Base-by-base conservation (phyloP, 2,888 invertebrate species). In the Serripes groenlandicus region DNA sequence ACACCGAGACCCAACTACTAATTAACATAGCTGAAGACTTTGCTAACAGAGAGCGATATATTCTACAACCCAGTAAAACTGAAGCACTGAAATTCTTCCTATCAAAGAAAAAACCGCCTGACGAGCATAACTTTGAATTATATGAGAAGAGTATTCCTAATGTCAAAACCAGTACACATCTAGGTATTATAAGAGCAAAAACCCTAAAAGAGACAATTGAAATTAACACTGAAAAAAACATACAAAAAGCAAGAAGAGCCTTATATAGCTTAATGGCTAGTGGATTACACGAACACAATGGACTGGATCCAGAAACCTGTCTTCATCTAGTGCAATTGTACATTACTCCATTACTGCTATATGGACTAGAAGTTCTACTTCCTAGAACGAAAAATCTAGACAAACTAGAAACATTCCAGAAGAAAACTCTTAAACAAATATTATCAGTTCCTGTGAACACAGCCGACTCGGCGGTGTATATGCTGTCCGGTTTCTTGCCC, bases 221-320 rank as follows among this genome's bases (percentile, higher is more conserved):
- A 4, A 4, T 34, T 7, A 64, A 30, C 7, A 18, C 35, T 64
- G 64, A 64, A 32, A 32, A 21, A 3, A 64, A 64, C 21, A 64
- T 64, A 15, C 18, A 5, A n/a, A 64, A 64, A 64, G 64, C 64
- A 5, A 64, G 64, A 34, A 64, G 34, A 32, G n/a, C 64, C 2
- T 3, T 21, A 1, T 34, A 64, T 35, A 64, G 64, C 23, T 21
- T 64, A 60, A 30, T 15, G 32, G 28, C 28, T 28, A 32, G 30
- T 30, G 60, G 60, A 3, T 32, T 60, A 7, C 60, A 60, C 30
- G 60, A 30, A 11, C n/a, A n/a, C n/a, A n/a, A n/a, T n/a, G n/a
- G n/a, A n/a, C n/a, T n/a, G n/a, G n/a, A n/a, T n/a, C n/a, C n/a
- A n/a, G n/a, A n/a, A n/a, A n/a, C n/a, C n/a, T n/a, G n/a, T n/a